These are phyloP conservation scores for Cylas formicarius DNA, from an alignment of 1,140 invertebrate genomes.

Conservation along the genomic window DNA sequence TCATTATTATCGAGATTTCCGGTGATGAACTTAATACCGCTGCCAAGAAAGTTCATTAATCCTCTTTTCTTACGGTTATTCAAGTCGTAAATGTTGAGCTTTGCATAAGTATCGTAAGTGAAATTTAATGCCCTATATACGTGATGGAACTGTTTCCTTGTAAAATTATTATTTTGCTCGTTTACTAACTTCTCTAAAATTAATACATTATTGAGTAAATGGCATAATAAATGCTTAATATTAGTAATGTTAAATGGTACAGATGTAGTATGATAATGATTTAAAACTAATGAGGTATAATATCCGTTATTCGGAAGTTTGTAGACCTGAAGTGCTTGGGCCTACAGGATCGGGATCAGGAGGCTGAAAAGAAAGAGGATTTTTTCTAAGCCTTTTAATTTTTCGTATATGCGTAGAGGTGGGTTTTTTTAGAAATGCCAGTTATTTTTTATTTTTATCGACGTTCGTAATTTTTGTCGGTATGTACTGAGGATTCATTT, in stretches of 20 bases:
- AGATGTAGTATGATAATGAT: not conserved
- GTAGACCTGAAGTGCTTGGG: not conserved
- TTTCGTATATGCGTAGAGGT: slow-evolving; percentile 2
- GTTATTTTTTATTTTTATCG: slow-evolving; percentile 1
- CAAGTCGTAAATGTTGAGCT: too few relatives aligned
- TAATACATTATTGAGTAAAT: too few relatives aligned
- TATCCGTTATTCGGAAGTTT: slow-evolving; percentile 4
- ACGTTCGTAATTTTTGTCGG: slow-evolving; percentile 5
- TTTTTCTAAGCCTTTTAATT: slow-evolving; percentile 3
- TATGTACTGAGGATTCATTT: not conserved
- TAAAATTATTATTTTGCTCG: too few relatives aligned
- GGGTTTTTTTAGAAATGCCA: not conserved
- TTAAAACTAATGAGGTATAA: not conserved
- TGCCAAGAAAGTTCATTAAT: slow-evolving; percentile 7
- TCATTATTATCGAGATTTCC: slow-evolving; percentile 10
- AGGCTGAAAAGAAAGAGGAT: not conserved
- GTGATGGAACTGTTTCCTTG: too few relatives aligned
- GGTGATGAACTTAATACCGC: slow-evolving; percentile 8
- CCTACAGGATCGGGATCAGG: not conserved
- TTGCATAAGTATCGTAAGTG: too few relatives aligned
- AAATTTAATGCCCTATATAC: too few relatives aligned
- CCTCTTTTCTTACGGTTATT: too few relatives aligned
- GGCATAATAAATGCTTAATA: too few relatives aligned
- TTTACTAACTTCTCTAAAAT: too few relatives aligned
- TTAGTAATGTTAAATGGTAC: slow-evolving; percentile 1